Evolutionary conservation across 1,140 invertebrate genomes (phyloP), one percentile per base, ranked within the genome.

Genomic region (Cotesia chilonis): DNA sequence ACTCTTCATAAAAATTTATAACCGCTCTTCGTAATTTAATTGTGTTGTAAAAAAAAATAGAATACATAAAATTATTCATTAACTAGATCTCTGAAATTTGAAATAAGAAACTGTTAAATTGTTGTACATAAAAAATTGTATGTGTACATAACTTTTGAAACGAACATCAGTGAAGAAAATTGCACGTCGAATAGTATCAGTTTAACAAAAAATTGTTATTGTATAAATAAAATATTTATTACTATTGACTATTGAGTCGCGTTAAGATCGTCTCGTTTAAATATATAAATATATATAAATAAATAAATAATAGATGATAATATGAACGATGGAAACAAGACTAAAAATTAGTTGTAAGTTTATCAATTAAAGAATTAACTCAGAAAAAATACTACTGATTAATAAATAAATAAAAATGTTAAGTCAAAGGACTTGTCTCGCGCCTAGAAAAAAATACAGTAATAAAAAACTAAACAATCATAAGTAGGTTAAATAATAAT

Each of bases 311-410:
- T 64, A 41, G 10, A 14, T 37, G 38, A 52, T 12, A 66, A 66
- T 17, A 66, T 28, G 28, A 38, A 41, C 7, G 37, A 60, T 41
- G 60, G 65, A 66, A 54, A 68, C 20, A 70, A 71, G 70, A 71
- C 70, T 71, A 36, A 66, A 71, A 71, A 71, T 71, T 71, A 71
- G 70, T 65, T 52, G 12, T 28, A 71, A 71, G 70, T 36, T 57
- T 20, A 57, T 57, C 12, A n/a, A 14, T 20, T 6, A 17, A 57
- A 12, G 10, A 57, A 14, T 20, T 9, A 47, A 57, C n/a, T 57
- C 3, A 20, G 10, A 12, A 4, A 55, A 12, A 4, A 55, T 41
- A 41, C 0, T 41, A 41, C 9, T 41, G 41, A 47, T 47, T 9
- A 47, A 47, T 47, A 7, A 47, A 47, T 47, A 47, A 47, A 47